These are phyloP conservation scores for Drosophila malerkotliana DNA, from an alignment of 1,140 invertebrate genomes.

Conservation along the genomic window DNA sequence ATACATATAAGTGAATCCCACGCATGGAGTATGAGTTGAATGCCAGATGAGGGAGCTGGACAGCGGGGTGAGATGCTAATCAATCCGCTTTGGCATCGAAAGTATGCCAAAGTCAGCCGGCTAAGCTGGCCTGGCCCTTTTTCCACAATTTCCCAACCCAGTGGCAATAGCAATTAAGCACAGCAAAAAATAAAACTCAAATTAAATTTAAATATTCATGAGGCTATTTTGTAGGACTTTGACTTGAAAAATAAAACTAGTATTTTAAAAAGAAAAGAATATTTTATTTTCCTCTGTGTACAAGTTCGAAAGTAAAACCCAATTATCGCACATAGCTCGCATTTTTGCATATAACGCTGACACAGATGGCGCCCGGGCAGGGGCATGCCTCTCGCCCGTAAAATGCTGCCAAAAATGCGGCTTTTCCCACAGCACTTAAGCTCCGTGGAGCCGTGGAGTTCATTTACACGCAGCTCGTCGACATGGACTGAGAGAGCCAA, in stretches of 20 bases:
- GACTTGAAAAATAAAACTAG: no score
- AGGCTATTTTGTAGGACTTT: background rate
- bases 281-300: conserved; percentile 12
- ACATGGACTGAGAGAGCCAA: conserved; percentile 10
- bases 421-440: conserved; percentile 64
- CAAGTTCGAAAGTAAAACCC: conserved; percentile 57
- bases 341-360: conserved; percentile 72
- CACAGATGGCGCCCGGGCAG: conserved; percentile 66
- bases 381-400: conserved; percentile 13
- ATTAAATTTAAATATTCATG: conserved; percentile 1
- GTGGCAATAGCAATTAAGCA: conserved; percentile 35
- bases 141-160: conserved; percentile 43
- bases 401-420: conserved; percentile 64
- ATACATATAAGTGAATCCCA: conserved; percentile 42
- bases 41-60: conserved; percentile 47
- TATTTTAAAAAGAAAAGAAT: background rate
- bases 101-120: conserved; percentile 76
- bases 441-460: conserved; percentile 43
- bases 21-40: conserved; percentile 33
- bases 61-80: conserved; percentile 44
- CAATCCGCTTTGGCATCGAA: conserved; percentile 58
- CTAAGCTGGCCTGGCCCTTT: conserved; percentile 25
- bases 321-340: conserved; percentile 63
- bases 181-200: conserved; percentile 6
- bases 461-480: conserved; percentile 76